These are phyloP conservation scores for Benthosema pterotum DNA, from an alignment of 2,797 vertebrate species.

Conservation along the genomic window DNA sequence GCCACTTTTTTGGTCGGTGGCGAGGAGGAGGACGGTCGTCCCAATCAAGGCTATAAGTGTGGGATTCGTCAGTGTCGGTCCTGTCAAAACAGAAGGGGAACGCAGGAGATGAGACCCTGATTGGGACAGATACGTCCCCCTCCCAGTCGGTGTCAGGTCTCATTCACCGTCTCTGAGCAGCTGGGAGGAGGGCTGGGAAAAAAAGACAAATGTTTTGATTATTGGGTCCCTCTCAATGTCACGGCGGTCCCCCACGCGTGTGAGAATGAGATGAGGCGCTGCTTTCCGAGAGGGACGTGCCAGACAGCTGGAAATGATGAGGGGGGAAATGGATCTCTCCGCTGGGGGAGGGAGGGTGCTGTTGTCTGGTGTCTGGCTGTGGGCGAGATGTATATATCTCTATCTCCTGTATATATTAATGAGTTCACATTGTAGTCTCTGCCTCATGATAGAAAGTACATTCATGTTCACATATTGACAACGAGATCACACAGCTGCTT, in stretches of 20 bases:
- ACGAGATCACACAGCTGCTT: not conserved
- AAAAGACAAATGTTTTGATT: slow-evolving; percentile 88
- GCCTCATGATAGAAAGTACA: slow-evolving; percentile 16
- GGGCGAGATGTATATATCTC: too few relatives aligned
- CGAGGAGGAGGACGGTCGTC: slow-evolving; percentile 66
- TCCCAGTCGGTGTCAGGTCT: slow-evolving; percentile 78
- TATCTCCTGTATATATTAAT: too few relatives aligned
- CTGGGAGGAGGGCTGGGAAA: too few relatives aligned
- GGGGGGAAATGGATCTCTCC: slow-evolving; percentile 70
- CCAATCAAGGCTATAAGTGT: slow-evolving; percentile 85
- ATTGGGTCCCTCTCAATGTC: slow-evolving; percentile 81
- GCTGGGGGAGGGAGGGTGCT: slow-evolving; percentile 54
- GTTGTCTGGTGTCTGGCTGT: too few relatives aligned
- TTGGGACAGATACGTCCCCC: slow-evolving; percentile 83
- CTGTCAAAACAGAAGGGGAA: slow-evolving; percentile 68
- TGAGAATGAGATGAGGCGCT: slow-evolving; percentile 70
- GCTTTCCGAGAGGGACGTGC: slow-evolving; percentile 66
- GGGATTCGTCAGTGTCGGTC: slow-evolving; percentile 82
- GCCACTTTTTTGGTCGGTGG: slow-evolving; percentile 70
- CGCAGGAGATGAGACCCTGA: slow-evolving; percentile 75
- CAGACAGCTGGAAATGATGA: slow-evolving; percentile 61
- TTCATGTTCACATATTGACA: slow-evolving; percentile 11
- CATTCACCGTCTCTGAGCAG: too few relatives aligned
- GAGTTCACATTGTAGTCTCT: slow-evolving; percentile 43
- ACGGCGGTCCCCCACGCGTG: slow-evolving; percentile 56